Evolutionary conservation across 2,113 vertebrate species (phyloP).

Genomic region (Pseudorectes ferrugineus): DNA sequence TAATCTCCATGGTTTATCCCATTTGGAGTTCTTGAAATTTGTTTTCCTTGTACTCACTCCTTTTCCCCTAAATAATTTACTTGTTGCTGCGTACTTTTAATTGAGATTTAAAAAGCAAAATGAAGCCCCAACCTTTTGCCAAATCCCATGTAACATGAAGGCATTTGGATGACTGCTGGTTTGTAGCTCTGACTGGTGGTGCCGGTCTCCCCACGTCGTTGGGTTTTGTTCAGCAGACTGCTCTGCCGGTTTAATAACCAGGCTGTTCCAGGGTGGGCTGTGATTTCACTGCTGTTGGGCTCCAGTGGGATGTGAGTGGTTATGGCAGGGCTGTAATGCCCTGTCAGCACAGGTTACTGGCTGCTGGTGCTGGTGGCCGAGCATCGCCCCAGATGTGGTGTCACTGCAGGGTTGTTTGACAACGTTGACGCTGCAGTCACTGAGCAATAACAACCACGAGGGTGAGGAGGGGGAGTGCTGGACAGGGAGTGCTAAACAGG

Average conservation of each 20-base stretch:
- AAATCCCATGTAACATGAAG: not conserved
- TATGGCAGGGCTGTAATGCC: slow-evolving; percentile 77
- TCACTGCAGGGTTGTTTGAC: slow-evolving; percentile 61
- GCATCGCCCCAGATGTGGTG: slow-evolving; percentile 57
- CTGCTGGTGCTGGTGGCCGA: slow-evolving; percentile 65
- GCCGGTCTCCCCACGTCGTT: not conserved
- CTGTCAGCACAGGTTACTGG: slow-evolving; percentile 77
- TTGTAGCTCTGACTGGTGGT: not conserved
- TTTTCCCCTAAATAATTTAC: not conserved
- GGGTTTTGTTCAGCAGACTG: slow-evolving; percentile 56
- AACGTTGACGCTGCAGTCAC: slow-evolving; percentile 31
- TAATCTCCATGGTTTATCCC: not conserved
- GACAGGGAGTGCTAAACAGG: slow-evolving; percentile 37
- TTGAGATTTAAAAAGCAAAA: not conserved
- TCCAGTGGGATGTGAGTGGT: slow-evolving; percentile 65
- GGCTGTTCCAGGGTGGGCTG: slow-evolving; percentile 47
- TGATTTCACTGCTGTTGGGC: slow-evolving; percentile 68
- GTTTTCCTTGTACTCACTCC: not conserved
- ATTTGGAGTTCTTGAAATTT: not conserved
- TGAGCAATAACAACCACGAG: slow-evolving; percentile 57
- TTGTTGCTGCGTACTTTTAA: not conserved
- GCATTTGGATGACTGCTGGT: not conserved
- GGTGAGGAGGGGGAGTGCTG: slow-evolving; percentile 31
- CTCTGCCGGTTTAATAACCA: slow-evolving; percentile 60
- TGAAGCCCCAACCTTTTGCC: not conserved